Base-by-base conservation (phyloP, 1,140 invertebrate species). In the Pseudomyrmex flavicornis region DNA sequence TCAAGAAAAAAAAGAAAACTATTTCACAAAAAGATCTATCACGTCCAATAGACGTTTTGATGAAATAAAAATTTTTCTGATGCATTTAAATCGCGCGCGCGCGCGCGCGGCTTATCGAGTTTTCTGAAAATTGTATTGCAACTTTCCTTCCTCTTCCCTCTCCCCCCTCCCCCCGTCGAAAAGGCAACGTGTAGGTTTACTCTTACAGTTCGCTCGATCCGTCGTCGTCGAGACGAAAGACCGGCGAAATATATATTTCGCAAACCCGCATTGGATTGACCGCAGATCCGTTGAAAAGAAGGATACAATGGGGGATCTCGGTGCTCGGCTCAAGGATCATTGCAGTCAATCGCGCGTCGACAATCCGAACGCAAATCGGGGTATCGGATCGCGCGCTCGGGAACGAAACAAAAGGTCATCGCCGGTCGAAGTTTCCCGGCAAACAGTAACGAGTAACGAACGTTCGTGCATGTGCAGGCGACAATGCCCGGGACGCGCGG, bases 371-470 rank as follows among this genome's bases (percentile, higher is more conserved):
- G 89, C 82, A 87, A 88, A 90, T 87, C 74, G 72, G 72, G n/a
- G 35, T 35, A 82, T 62, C 35, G 70, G 15, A 22, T 26, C 56
- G 66, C 50, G 59, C 73, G 9, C 48, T 76, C 70, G 74, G 70
- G 66, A 85, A 84, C 62, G 72, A 72, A 86, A 90, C 87, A 90
- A 90, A 90, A 89, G 85, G 66, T 85, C 83, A 84, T 80, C 75
- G 50, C 46, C 72, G 54, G 68, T 84, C 61, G 79, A 63, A 82
- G 87, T 88, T 90, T 89, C 77, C 85, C 70, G 82, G 87, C 82
- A 89, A 90, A 88, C 85, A 90, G 87, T 85, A 88, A 86, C 86
- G 61, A 83, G 83, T 84, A 84, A 85, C 77, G 85, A 86, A 73
- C 83, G 72, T 66, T 79, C 83, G 83, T 66, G 86, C 52, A 58